These are phyloP conservation scores for Oostethus manadensis DNA, from an alignment of 2,113 vertebrate genomes.

Conservation along the genomic window DNA sequence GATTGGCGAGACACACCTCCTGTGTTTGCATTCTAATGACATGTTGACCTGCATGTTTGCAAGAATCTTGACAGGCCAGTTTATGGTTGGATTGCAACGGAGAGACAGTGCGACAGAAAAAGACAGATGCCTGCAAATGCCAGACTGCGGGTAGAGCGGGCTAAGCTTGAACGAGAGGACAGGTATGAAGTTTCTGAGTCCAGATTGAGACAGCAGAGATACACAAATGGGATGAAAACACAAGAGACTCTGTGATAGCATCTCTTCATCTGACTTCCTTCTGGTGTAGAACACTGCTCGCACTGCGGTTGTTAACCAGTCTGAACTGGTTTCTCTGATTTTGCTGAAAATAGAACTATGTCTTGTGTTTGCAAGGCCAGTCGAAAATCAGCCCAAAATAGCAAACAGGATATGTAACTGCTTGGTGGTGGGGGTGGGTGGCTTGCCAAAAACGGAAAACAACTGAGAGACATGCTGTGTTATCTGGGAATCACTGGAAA, in stretches of 20 bases:
- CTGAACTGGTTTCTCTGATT: slow-evolving; percentile 63
- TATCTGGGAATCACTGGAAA: slow-evolving; percentile 43
- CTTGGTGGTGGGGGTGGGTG: slow-evolving; percentile 36
- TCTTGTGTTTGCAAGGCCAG: slow-evolving; percentile 43
- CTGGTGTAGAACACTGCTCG: slow-evolving; percentile 67
- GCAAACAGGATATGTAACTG: slow-evolving; percentile 64
- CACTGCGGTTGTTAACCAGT: slow-evolving; percentile 64
- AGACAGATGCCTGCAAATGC: slow-evolving; percentile 18
- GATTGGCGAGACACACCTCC: slow-evolving; percentile 50
- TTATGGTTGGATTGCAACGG: slow-evolving; percentile 42
- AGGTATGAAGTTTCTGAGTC: slow-evolving; percentile 28
- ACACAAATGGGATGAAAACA: slow-evolving; percentile 56
- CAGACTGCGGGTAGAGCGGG: slow-evolving; percentile 31
- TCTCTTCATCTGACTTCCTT: slow-evolving; percentile 63
- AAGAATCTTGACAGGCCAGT: slow-evolving; percentile 61
- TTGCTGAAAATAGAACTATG: slow-evolving; percentile 55
- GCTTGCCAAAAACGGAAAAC: not conserved
- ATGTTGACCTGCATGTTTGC: slow-evolving; percentile 35
- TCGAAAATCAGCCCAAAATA: slow-evolving; percentile 51
- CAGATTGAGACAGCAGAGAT: slow-evolving; percentile 35
- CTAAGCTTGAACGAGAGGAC: slow-evolving; percentile 42
- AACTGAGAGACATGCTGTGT: slow-evolving; percentile 32
- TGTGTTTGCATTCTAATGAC: slow-evolving; percentile 7
- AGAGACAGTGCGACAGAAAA: slow-evolving; percentile 33
- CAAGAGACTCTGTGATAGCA: slow-evolving; percentile 62